phyloP scores from a whole-genome alignment of 92 coral and sea anemone genomes.

The Muricea muricata region DNA sequence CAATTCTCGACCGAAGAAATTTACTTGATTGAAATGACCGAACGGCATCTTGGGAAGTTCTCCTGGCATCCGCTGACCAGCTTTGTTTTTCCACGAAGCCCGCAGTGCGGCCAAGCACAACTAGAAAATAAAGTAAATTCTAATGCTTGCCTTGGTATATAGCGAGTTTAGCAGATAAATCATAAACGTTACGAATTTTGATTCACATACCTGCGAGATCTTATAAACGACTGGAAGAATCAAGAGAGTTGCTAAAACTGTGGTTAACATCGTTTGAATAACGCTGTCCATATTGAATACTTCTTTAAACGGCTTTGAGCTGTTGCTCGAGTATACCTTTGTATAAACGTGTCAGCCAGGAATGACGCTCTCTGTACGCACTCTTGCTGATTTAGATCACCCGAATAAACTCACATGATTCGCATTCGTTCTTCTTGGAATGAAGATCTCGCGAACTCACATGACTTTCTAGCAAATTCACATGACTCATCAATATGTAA shows the following conservation, averaged over 20 bases:
- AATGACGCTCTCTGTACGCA: no score
- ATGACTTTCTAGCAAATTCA: neutral
- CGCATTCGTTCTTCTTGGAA: no score
- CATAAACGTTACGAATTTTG: neutral
- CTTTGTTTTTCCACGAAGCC: slow-evolving; percentile 75
- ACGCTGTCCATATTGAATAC: neutral
- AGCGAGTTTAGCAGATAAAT: no score
- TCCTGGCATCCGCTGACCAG: slow-evolving; percentile 83
- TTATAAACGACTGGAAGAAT: neutral
- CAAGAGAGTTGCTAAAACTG: neutral
- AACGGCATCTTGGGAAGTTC: slow-evolving; percentile 76
- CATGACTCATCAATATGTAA: neutral
- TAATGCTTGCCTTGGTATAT: no score
- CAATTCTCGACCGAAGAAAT: slow-evolving; percentile 87
- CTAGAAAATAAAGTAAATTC: slow-evolving; percentile 31
- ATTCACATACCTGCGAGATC: neutral
- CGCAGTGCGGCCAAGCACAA: slow-evolving; percentile 59
- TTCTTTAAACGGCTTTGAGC: no score
- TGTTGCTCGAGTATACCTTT: no score
- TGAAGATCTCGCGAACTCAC: no score
- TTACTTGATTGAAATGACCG: slow-evolving; percentile 80
- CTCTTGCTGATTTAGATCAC: no score
- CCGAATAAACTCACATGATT: no score
- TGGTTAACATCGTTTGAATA: neutral
- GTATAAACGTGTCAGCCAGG: no score